A percentile compares a stretch with the other conserved stretches of the same genome.
Conservation (phyloP, 2,888 invertebrate species). For the Chloroclystis v-ata region DNA sequence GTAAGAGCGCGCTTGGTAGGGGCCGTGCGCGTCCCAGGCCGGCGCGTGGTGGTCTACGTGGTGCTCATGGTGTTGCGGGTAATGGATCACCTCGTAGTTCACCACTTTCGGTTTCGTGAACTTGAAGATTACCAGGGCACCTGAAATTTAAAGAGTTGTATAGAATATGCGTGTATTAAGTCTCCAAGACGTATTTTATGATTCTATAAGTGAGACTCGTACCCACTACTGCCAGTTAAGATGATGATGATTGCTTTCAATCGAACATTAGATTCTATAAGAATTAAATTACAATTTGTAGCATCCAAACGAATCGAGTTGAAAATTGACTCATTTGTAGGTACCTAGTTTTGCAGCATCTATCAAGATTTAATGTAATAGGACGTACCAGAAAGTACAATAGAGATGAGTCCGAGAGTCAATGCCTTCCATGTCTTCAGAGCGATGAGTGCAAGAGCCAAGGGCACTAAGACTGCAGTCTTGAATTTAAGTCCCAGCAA, state of each 20-base stretch:
- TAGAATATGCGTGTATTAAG: neutral
- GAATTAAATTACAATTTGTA: no score
- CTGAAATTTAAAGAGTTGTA: slow-evolving; percentile 37
- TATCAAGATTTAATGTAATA: neutral
- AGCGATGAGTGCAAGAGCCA: slow-evolving; percentile 89
- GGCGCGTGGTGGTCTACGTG: slow-evolving; percentile 79
- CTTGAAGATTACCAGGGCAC: slow-evolving; percentile 90
- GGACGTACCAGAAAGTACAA: slow-evolving; percentile 85
- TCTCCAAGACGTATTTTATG: neutral
- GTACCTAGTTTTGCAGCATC: no score
- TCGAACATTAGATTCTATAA: no score
- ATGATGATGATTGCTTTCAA: no score
- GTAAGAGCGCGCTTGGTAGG: slow-evolving; percentile 80
- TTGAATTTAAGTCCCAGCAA: slow-evolving; percentile 91
- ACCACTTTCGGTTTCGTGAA: slow-evolving; percentile 91
- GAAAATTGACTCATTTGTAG: no score
- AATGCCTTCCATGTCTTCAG: slow-evolving; percentile 94
- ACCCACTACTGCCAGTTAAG: no score
- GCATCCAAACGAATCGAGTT: no score
- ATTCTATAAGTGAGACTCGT: no score
- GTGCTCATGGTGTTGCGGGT: slow-evolving; percentile 84
- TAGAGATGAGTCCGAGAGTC: slow-evolving; percentile 88
- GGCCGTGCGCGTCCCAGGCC: slow-evolving; percentile 77
- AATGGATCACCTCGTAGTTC: slow-evolving; percentile 92
- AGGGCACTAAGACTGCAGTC: slow-evolving; percentile 88